Base-by-base conservation (phyloP, 2,797 vertebrate genomes). In the Sylvia borin region DNA sequence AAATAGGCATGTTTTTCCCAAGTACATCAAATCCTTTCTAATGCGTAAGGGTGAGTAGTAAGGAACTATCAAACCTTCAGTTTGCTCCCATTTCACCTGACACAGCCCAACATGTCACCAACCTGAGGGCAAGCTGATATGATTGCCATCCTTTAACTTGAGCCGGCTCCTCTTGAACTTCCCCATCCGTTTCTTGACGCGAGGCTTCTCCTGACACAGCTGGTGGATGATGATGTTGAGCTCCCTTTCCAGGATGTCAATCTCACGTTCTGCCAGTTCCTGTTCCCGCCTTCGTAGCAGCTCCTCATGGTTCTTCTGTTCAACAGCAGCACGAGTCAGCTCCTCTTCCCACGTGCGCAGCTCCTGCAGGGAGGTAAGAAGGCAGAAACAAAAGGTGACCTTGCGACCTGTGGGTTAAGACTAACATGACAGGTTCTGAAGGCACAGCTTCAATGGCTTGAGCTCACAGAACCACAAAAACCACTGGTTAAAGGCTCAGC, bases 201-300 rank as follows among this genome's bases (percentile, higher is more conserved):
- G 98, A 38, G 99, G 99, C 96, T 99, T 99, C 92, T 99, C 99
- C 97, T 99, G 98, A 98, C 99, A 99, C 79, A 99, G 98, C 97
- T 99, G 99, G 98, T 99, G 99, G 90, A 99, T 99, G 97, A 99
- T 99, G 97, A 99, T 99, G 96, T 99, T 99, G 72, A 99, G 99
- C 88, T 99, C 99, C 25, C 99, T 97, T 76, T 99, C 99, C 96
- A 99, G 97, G 94, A 99, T 99, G 97, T 99, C 99, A 50, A 99
- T 99, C 97, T 99, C 99, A 0, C 99, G 97, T 95, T 99, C 99
- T 0, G 99, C 99, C 88, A 99, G 98, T 60, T 99, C 99, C 97
- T 99, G 99, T 93, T 99, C 99, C 6, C 99, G 98, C 71, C 98
- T 98, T 94, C 98, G 97, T 77, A 99, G 96, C 65, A 98, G 97